A percentile compares a stretch with the other conserved stretches of the same genome.
Evolutionary conservation across 2,888 invertebrate species (phyloP).

Genomic region (Caenorhabditis sp.): DNA sequence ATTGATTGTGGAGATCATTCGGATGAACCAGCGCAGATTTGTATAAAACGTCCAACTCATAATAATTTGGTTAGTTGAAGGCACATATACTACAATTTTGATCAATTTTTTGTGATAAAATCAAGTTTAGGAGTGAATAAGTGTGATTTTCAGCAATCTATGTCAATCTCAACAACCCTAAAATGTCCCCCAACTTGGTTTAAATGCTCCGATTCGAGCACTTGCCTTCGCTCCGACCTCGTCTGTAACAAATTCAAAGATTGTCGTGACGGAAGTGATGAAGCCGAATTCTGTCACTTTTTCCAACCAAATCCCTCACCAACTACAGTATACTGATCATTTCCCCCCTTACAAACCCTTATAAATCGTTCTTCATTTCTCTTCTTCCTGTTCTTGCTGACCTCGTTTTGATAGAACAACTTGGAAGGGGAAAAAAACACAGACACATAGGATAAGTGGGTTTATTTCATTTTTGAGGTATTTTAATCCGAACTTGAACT

Average conservation of each 20-base stretch:
- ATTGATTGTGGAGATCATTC: conserved; percentile 52
- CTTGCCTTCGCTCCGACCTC: conserved; percentile 35
- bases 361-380: too few species aligned
- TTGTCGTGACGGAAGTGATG: conserved; percentile 56
- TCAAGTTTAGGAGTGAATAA: too few species aligned
- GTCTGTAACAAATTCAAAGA: conserved; percentile 50
- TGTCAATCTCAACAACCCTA: conserved; percentile 17
- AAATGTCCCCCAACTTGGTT: conserved; percentile 53
- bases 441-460: background rate
- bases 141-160: conserved; percentile 18
- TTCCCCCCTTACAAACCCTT: background rate
- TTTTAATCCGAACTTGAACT: background rate
- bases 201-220: conserved; percentile 44
- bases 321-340: background rate
- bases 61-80: conserved; percentile 29
- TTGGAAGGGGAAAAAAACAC: background rate
- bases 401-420: background rate
- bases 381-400: too few species aligned
- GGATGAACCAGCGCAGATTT: conserved; percentile 47
- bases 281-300: background rate
- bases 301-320: background rate
- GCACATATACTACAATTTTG: too few species aligned
- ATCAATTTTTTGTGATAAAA: too few species aligned
- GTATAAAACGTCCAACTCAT: conserved; percentile 30
- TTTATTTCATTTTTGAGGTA: conserved; percentile 2